A percentile compares a stretch with the other conserved stretches of the same genome.
Conservation (phyloP, 2,888 invertebrate species). For the Metopia argyrocephala region DNA sequence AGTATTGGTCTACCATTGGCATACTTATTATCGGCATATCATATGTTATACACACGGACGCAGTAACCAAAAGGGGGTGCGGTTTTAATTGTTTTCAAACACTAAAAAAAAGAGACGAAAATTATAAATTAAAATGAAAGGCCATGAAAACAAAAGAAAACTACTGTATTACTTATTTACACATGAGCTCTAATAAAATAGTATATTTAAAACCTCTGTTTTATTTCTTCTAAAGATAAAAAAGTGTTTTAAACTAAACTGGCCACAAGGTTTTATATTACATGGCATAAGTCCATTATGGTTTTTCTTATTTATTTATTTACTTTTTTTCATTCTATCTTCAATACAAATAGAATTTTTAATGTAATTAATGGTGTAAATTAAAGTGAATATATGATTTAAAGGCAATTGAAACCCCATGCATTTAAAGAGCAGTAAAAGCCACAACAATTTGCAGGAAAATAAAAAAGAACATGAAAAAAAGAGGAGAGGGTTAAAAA, state of each 20-base stretch:
- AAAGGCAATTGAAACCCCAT: conserved; percentile 1
- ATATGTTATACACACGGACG: conserved; percentile 26
- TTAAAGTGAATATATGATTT: not conserved
- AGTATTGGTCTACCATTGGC: conserved; percentile 15
- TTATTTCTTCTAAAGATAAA: conserved; percentile 23
- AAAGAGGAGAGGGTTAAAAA: too few species aligned
- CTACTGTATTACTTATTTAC: conserved; percentile 30
- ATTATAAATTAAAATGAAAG: not conserved
- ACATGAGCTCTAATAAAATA: not conserved
- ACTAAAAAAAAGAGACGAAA: conserved; percentile 1
- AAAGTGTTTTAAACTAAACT: conserved; percentile 56
- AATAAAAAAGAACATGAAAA: too few species aligned
- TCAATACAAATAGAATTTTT: conserved; percentile 32
- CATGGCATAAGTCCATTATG: conserved; percentile 17
- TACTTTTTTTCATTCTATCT: not conserved
- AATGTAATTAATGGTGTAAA: conserved; percentile 37
- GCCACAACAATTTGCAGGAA: not conserved
- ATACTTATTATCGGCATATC: conserved; percentile 39
- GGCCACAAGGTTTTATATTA: conserved; percentile 60
- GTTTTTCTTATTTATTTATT: not conserved
- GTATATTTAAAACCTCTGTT: conserved; percentile 17
- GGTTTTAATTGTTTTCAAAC: conserved; percentile 59
- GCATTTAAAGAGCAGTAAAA: not conserved
- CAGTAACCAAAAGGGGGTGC: conserved; percentile 37
- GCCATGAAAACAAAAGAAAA: conserved; percentile 2